phyloP scores from a whole-genome alignment of 2,113 vertebrate species.

The Leptobrachium leishanense region DNA sequence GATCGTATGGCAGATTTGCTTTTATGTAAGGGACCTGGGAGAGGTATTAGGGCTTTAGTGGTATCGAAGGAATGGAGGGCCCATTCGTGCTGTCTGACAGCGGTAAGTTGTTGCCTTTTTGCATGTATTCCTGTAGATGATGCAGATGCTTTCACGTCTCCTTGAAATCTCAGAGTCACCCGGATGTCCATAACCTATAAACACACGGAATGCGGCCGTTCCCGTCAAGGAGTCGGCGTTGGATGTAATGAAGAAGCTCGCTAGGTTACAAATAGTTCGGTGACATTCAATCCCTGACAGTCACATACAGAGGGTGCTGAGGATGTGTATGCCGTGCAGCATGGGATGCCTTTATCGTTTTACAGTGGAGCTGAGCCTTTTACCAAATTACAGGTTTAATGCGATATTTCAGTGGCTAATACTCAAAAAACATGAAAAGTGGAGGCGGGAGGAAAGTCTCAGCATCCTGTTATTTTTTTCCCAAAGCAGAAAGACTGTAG shows the following conservation, averaged over 20 bases:
- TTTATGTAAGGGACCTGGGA: no score
- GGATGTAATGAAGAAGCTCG: slow-evolving; percentile 5
- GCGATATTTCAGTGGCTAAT: no score
- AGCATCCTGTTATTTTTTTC: no score
- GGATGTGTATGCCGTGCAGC: background rate
- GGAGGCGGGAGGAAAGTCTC: no score
- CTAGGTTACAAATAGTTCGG: slow-evolving; percentile 24
- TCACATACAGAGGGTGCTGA: background rate
- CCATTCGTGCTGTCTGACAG: no score
- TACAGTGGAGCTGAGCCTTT: background rate
- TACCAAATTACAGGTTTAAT: no score
- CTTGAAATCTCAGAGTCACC: slow-evolving; percentile 17
- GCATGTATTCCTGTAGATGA: background rate
- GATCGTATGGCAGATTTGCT: no score
- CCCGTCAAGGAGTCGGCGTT: background rate
- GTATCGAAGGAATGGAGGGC: no score
- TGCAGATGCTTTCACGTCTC: background rate
- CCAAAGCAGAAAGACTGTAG: no score
- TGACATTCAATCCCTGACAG: background rate
- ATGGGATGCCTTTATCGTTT: background rate
- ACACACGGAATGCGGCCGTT: background rate
- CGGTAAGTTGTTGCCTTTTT: no score
- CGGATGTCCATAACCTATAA: slow-evolving; percentile 31
- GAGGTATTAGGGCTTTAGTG: no score
- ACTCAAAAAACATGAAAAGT: no score